Base-by-base conservation (phyloP, 2,888 invertebrate species). In the Lymantria dispar region DNA sequence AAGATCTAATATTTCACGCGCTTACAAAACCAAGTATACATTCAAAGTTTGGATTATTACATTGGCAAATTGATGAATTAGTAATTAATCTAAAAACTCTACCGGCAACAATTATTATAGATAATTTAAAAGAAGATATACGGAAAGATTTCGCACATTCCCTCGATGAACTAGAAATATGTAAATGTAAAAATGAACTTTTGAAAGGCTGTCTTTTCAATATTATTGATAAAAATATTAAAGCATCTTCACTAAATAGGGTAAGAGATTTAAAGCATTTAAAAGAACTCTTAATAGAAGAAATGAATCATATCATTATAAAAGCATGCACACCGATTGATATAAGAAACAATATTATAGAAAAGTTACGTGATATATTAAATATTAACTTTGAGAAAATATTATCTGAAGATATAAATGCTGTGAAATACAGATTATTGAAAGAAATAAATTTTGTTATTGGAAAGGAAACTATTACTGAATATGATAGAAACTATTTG, bases 31-130 rank as follows among this genome's bases (percentile, higher is more conserved):
- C 45, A 12, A 42, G 44, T 0, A 3, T 55, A 1, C 11, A 36
- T 9, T 41, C 55, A 47, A 42, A 53, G 3, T 45, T 49, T 40
- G 30, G 5, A 14, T 8, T 36, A 36, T 7, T 38, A 12, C 7
- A n/a, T 3, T 1, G 12, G 12, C 36, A 59, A n/a, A 30, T 64
- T 31, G 45, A 54, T 40, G 40, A 66, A 39, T 41, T 59, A 33
- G 11, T 30, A 36, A 22, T 40, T 36, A 43, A 31, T 13, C 30
- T 47, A 22, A 47, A 40, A 13, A 36, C 14, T 13, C 43, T 44
- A 29, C 9, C 49, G n/a, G 13, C 11, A 38, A n/a, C 48, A 10
- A 3, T 8, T 8, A 29, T 41, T 15, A 41, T 56, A 14, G 13
- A 45, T 22, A 13, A 56, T 8, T 49, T 56, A 33, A 47, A 50